Percentiles rank a stretch among this genome's conserved stretches.
Evolutionary conservation across 2,888 invertebrate species (phyloP).

Genomic region (Gari tellinella): DNA sequence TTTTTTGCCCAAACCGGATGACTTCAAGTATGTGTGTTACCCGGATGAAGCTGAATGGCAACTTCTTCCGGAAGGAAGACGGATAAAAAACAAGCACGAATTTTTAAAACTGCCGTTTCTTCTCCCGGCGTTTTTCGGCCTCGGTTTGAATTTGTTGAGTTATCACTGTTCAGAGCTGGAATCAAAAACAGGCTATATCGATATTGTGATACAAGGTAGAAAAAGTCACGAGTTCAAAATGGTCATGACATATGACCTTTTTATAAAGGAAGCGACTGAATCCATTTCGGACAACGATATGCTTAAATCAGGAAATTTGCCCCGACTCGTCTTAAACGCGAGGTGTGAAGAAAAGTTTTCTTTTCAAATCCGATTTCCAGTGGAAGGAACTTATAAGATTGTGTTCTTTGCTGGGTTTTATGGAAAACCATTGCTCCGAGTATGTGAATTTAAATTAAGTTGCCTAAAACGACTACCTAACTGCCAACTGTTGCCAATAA

Average conservation of each 20-base stretch:
- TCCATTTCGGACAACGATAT: neutral
- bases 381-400: slow-evolving; percentile 39
- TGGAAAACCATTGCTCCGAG: no score
- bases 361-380: slow-evolving; percentile 44
- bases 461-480: no score
- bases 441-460: no score
- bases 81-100: slow-evolving; percentile 17
- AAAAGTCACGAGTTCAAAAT: slow-evolving; percentile 1
- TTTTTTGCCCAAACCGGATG: slow-evolving; percentile 56
- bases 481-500: slow-evolving; percentile 17
- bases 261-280: neutral
- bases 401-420: slow-evolving; percentile 37
- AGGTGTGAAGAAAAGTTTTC: slow-evolving; percentile 43
- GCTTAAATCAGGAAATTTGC: slow-evolving; percentile 11
- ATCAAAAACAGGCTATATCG: slow-evolving; percentile 21
- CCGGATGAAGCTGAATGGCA: slow-evolving; percentile 43
- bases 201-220: slow-evolving; percentile 11
- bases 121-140: slow-evolving; percentile 47
- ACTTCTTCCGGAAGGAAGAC: slow-evolving; percentile 31
- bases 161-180: slow-evolving; percentile 23
- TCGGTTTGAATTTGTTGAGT: slow-evolving; percentile 37
- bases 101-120: slow-evolving; percentile 5
- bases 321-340: slow-evolving; percentile 39
- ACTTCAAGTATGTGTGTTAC: slow-evolving; percentile 44
- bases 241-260: slow-evolving; percentile 16